Base-by-base conservation (phyloP, 2,113 vertebrate species). In the Otolemur garnettii region DNA sequence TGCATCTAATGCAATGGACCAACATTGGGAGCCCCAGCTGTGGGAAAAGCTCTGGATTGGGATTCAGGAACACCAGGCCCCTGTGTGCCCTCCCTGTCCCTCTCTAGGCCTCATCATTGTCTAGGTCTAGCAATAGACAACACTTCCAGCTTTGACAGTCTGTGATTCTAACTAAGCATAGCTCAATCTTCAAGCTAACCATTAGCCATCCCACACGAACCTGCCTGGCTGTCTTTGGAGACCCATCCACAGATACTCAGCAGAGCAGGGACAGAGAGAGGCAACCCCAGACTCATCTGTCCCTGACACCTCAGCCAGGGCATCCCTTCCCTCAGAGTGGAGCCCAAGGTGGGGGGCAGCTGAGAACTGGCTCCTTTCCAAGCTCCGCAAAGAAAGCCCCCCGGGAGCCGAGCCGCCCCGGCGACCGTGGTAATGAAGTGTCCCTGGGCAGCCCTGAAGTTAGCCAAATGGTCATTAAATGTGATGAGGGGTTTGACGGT, bases 391-490 rank as follows among this genome's bases (percentile, higher is more conserved):
- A 68, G 71, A 72, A 77, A 78, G 89, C 62, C 94, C 91, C 89
- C 72, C 0, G 45, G 95, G 95, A 96, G 55, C 80, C 15, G 2
- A 42, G 82, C 81, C 2, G 45, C 81, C 85, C 2, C 19, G 96
- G 96, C 86, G 11, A 96, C 94, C 24, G 87, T 92, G 95, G 83
- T 97, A 97, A 97, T 98, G 95, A 96, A 96, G 90, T 94, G 93
- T 96, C 96, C 97, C 97, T 35, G 72, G 90, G 94, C 94, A 98
- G 96, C 94, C 95, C 90, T 96, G 93, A 93, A 97, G 96, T 96
- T 97, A 96, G 93, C 96, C 96, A 97, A 97, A 97, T 95, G 98
- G 96, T 97, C 95, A 96, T 97, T 97, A 97, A 97, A 96, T 96
- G 96, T 97, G 97, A 97, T 97, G 96, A 98, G 97, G 93, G 97